A percentile compares a stretch with the other conserved stretches of the same genome.
These are phyloP conservation scores for Phengaris alcon DNA, from an alignment of 2,888 invertebrate species.

Conservation along the genomic window DNA sequence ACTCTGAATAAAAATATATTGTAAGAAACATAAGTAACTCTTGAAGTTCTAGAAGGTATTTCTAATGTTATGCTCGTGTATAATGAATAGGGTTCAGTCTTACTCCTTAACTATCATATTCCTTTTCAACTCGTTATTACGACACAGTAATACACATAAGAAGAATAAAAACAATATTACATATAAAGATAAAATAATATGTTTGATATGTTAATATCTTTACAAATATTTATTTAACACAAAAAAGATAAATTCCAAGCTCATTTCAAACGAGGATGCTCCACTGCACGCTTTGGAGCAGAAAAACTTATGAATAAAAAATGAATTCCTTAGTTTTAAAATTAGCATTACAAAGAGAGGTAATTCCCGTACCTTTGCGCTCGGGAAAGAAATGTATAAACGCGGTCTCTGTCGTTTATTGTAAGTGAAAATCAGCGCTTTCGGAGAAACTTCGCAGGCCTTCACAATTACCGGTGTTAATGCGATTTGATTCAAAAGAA, in stretches of 20 bases:
- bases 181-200: neutral
- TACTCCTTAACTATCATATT: neutral
- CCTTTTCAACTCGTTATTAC: neutral
- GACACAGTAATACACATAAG: too few species aligned
- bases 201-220: constrained; percentile 6
- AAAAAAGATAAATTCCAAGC: constrained; percentile 54
- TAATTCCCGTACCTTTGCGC: constrained; percentile 74
- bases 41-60: too few species aligned
- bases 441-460: constrained; percentile 39
- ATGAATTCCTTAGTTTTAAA: constrained; percentile 79
- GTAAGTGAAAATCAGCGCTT: constrained; percentile 66
- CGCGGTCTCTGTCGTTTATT: constrained; percentile 66
- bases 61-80: too few species aligned
- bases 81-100: too few species aligned
- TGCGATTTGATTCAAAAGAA: constrained; percentile 33
- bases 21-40: too few species aligned
- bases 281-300: constrained; percentile 72
- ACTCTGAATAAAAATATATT: too few species aligned
- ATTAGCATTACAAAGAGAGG: constrained; percentile 78
- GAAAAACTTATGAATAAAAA: constrained; percentile 79
- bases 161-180: neutral
- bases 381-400: constrained; percentile 70
- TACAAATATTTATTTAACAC: constrained; percentile 45
- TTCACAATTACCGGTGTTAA: constrained; percentile 31
- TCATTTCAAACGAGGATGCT: constrained; percentile 70